phyloP scores from a whole-genome alignment of 2,113 vertebrate genomes.

The Dromiciops gliroides region DNA sequence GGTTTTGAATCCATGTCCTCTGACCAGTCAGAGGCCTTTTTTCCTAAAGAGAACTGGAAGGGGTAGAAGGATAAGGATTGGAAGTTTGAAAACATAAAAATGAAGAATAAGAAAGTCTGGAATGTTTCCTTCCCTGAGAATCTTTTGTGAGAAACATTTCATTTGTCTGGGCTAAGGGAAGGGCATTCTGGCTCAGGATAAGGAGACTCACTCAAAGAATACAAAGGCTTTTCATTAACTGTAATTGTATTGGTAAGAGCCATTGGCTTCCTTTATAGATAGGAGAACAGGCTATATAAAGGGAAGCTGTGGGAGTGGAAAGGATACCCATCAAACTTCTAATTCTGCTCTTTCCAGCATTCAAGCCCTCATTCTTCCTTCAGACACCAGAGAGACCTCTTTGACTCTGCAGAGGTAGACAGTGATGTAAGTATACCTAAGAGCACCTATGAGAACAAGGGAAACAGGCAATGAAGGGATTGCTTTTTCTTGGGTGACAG shows the following conservation, averaged over 20 bases:
- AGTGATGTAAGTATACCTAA: conserved; percentile 61
- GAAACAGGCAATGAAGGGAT: background rate
- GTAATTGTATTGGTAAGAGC: background rate
- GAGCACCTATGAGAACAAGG: background rate
- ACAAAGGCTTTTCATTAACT: background rate
- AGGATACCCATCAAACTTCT: conserved; percentile 41
- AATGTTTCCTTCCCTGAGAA: background rate
- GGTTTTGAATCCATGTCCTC: background rate
- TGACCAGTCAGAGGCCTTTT: background rate
- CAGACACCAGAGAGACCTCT: conserved; percentile 78
- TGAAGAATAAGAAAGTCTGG: background rate
- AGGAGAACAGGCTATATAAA: background rate
- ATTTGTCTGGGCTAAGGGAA: background rate
- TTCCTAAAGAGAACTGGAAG: background rate
- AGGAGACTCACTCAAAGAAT: background rate
- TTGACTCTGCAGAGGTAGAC: conserved; percentile 82
- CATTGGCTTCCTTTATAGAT: background rate
- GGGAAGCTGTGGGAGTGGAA: conserved; percentile 54
- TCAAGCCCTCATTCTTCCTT: conserved; percentile 12
- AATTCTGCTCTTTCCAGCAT: conserved; percentile 27
- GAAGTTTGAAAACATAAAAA: background rate
- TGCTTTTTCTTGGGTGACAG: background rate
- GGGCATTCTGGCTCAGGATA: background rate
- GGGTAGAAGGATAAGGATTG: conserved; percentile 55
- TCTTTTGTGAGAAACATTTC: background rate